phyloP scores from a whole-genome alignment of 2,888 invertebrate genomes.

The Epirrhoe tristata region DNA sequence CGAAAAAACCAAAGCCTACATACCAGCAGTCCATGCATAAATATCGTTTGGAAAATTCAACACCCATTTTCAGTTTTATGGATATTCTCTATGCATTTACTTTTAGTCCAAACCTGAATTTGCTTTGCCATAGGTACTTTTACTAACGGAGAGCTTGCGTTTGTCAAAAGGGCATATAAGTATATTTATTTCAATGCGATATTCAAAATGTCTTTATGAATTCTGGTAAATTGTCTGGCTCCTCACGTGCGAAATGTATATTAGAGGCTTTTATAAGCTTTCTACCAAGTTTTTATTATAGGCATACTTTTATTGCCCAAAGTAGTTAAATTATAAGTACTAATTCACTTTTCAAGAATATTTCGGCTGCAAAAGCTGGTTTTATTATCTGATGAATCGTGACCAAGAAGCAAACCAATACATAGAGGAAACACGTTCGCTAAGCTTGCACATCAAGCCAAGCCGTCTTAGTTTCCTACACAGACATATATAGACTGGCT shows the following conservation, averaged over 20 bases:
- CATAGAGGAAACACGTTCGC: neutral
- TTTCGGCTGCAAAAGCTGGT: neutral
- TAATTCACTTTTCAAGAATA: neutral
- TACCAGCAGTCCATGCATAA: neutral
- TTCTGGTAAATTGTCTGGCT: constrained; percentile 26
- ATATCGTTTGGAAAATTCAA: neutral
- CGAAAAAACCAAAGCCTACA: constrained; percentile 2
- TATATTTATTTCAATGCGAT: constrained; percentile 30
- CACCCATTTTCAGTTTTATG: neutral
- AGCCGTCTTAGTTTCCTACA: no score
- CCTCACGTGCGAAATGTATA: constrained; percentile 19
- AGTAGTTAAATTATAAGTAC: neutral
- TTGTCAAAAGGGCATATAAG: constrained; percentile 36
- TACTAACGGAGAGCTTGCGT: constrained; percentile 9
- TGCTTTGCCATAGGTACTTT: neutral
- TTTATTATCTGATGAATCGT: neutral
- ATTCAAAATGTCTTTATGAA: constrained; percentile 29
- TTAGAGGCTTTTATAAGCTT: constrained; percentile 21
- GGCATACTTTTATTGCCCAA: neutral
- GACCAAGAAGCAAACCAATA: neutral
- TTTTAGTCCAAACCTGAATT: neutral
- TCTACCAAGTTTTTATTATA: constrained; percentile 1
- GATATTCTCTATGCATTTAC: neutral
- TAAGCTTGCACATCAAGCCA: neutral
- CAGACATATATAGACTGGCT: no score